Evolutionary conservation across 2,888 invertebrate genomes (phyloP).

Genomic region (Ophonus ardosiacus): DNA sequence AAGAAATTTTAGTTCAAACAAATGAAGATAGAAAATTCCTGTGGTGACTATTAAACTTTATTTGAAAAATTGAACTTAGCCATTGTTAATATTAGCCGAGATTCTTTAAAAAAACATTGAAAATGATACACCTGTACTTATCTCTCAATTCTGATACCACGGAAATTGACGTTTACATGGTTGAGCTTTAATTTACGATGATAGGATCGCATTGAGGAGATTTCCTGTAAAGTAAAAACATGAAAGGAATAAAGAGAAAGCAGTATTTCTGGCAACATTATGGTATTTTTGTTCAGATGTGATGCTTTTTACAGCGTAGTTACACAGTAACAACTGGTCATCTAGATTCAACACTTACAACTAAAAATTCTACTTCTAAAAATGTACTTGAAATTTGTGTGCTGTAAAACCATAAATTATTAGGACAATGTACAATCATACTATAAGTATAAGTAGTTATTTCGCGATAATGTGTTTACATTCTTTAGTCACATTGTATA

Average conservation of each 20-base stretch:
- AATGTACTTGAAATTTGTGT: constrained; percentile 71
- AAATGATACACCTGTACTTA: too few relatives aligned
- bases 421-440: constrained; percentile 75
- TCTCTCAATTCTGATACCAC: too few relatives aligned
- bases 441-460: constrained; percentile 72
- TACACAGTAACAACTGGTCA: constrained; percentile 84
- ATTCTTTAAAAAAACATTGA: too few relatives aligned
- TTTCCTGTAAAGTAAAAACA: neutral
- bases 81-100: too few relatives aligned
- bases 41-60: too few relatives aligned
- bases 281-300: constrained; percentile 81
- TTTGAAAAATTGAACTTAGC: too few relatives aligned
- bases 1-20: too few relatives aligned
- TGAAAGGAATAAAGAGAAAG: neutral
- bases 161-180: too few relatives aligned
- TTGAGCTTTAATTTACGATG: too few relatives aligned
- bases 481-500: constrained; percentile 57
- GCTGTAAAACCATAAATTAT: constrained; percentile 74
- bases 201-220: too few relatives aligned
- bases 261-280: constrained; percentile 82
- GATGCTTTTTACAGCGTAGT: constrained; percentile 83
- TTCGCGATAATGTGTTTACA: constrained; percentile 57
- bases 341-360: constrained; percentile 82
- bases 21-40: too few relatives aligned
- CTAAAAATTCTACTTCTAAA: constrained; percentile 82